Conservation (phyloP, 2,888 invertebrate genomes). For the Netelia virgata region DNA sequence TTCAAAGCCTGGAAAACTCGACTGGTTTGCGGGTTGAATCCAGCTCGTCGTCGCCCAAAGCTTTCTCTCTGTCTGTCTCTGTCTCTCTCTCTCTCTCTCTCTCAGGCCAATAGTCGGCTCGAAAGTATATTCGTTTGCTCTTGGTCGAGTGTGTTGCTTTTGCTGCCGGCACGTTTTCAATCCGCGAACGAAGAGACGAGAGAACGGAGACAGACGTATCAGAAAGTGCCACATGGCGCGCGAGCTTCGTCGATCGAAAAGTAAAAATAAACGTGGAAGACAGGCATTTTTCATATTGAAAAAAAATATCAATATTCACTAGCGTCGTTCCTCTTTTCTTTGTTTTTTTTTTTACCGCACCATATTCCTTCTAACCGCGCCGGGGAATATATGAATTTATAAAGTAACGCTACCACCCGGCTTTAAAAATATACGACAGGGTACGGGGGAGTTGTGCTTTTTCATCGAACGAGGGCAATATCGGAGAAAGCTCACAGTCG, state of each 20-base stretch:
- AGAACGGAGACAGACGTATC: constrained; percentile 17
- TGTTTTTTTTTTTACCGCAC: not conserved
- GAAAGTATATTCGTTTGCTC: constrained; percentile 16
- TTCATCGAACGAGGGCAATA: too few species aligned
- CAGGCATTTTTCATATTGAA: constrained; percentile 11
- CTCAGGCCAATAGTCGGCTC: not conserved
- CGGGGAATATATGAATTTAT: constrained; percentile 15
- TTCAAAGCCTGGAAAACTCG: constrained; percentile 38
- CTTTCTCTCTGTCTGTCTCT: not conserved
- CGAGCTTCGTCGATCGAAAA: constrained; percentile 18
- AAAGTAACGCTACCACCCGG: not conserved
- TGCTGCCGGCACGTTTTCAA: constrained; percentile 28
- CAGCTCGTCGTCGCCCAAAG: not conserved
- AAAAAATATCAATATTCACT: constrained; percentile 39
- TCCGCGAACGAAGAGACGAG: constrained; percentile 14
- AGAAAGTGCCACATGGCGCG: constrained; percentile 8
- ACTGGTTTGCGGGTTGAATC: constrained; percentile 27
- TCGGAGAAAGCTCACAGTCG: too few species aligned
- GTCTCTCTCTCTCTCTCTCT: constrained; percentile 10
- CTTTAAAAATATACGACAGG: constrained; percentile 15
- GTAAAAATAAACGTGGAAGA: constrained; percentile 31
- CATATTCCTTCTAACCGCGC: not conserved
- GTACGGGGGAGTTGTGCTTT: not conserved
- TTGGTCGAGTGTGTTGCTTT: constrained; percentile 1
- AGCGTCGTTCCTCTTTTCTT: not conserved